These are phyloP conservation scores for Cantharis rufa DNA, from an alignment of 2,888 invertebrate genomes.

Conservation along the genomic window DNA sequence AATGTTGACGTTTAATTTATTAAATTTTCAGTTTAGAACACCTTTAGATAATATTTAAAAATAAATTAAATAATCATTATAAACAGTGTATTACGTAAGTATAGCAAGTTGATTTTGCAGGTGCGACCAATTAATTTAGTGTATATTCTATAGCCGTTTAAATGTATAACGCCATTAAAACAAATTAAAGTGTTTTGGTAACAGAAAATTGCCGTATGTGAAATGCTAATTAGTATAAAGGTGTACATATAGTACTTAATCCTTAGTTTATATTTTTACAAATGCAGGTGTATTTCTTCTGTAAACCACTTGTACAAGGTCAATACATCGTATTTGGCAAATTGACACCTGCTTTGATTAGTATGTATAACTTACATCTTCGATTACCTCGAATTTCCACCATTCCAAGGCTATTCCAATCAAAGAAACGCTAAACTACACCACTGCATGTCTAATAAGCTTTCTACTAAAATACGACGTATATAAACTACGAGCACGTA, in stretches of 20 bases:
- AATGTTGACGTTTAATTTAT: neutral
- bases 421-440: constrained; percentile 36
- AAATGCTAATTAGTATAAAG: constrained; percentile 1
- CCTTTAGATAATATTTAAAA: constrained; percentile 2
- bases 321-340: constrained; percentile 33
- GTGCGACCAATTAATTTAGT: constrained; percentile 3
- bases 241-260: neutral
- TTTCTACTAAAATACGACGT: constrained; percentile 17
- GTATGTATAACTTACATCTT: constrained; percentile 40
- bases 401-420: constrained; percentile 38
- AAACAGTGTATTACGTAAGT: constrained; percentile 2
- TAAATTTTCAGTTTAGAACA: neutral
- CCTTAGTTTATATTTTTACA: constrained; percentile 8
- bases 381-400: constrained; percentile 39
- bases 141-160: neutral
- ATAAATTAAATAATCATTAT: constrained; percentile 2
- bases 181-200: neutral
- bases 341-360: constrained; percentile 37
- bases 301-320: constrained; percentile 38
- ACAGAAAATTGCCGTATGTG: constrained; percentile 2
- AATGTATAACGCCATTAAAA: neutral
- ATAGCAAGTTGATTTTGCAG: neutral
- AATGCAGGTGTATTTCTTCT: constrained; percentile 35
- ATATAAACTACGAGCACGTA: neutral
- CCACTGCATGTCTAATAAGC: constrained; percentile 37